Evolutionary conservation across 2,113 vertebrate genomes (phyloP).

Genomic region (Cebidichthys violaceus): DNA sequence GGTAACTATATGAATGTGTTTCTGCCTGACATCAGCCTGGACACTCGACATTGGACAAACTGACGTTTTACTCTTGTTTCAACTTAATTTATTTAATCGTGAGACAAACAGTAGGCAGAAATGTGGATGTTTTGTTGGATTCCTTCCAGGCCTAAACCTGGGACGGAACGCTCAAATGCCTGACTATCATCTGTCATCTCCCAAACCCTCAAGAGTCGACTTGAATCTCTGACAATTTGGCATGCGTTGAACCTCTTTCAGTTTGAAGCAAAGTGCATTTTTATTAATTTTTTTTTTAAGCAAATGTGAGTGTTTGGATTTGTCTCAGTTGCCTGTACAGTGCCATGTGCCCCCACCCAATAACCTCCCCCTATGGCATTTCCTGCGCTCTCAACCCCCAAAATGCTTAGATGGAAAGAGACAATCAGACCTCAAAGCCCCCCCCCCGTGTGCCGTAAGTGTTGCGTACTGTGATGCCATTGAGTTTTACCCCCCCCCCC

Average conservation of each 20-base stretch:
- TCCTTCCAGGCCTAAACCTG: conserved; percentile 2
- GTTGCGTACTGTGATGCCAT: conserved; percentile 44
- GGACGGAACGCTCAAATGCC: neutral
- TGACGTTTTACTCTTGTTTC: conserved; percentile 47
- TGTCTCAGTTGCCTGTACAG: conserved; percentile 62
- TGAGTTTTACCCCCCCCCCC: neutral
- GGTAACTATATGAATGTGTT: conserved; percentile 67
- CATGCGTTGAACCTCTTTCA: conserved; percentile 32
- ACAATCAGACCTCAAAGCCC: conserved; percentile 73
- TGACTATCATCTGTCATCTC: neutral
- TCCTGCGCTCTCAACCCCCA: neutral
- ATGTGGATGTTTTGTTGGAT: conserved; percentile 12
- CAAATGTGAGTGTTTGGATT: conserved; percentile 20
- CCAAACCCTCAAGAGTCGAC: neutral
- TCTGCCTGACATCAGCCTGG: conserved; percentile 49
- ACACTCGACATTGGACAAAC: conserved; percentile 53
- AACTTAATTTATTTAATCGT: conserved; percentile 36
- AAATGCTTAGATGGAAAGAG: conserved; percentile 51
- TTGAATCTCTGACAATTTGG: conserved; percentile 28
- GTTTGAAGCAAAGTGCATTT: conserved; percentile 48
- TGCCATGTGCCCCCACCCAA: conserved; percentile 56
- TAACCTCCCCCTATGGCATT: neutral
- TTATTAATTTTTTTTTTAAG: conserved; percentile 21
- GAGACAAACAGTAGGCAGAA: conserved; percentile 9
- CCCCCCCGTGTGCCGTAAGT: conserved; percentile 27